phyloP scores from a whole-genome alignment of 2,797 vertebrate genomes.

The Mormyrops boulengeri region DNA sequence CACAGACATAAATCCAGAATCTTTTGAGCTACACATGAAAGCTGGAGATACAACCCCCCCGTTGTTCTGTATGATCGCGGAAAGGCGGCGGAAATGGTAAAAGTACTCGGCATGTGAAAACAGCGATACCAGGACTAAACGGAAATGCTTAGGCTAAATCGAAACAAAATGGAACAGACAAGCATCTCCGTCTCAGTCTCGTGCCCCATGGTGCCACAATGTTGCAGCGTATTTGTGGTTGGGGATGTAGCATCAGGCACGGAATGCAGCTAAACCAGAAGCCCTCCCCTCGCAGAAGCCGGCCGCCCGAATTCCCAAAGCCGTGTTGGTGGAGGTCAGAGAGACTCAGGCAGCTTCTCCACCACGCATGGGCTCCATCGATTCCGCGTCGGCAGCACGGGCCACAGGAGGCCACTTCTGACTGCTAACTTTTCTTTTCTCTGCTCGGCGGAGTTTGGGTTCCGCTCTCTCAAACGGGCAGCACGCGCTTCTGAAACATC shows the following conservation, averaged over 20 bases:
- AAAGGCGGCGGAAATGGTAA: background rate
- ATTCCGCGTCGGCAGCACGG: conserved; percentile 33
- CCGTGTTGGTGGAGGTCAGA: conserved; percentile 38
- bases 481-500: background rate
- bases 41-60: background rate
- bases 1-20: background rate
- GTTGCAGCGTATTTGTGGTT: background rate
- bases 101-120: background rate
- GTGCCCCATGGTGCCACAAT: background rate
- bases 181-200: background rate
- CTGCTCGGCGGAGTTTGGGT: background rate
- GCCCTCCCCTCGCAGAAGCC: background rate
- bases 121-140: background rate
- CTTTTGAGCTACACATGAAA: background rate
- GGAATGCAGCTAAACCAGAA: background rate
- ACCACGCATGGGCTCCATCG: conserved; percentile 25
- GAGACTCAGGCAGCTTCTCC: conserved; percentile 30
- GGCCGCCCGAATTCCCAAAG: background rate
- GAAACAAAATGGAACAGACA: background rate
- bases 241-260: background rate
- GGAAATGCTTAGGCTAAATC: background rate
- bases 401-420: conserved; percentile 50
- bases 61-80: background rate
- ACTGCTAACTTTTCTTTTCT: conserved; percentile 25
- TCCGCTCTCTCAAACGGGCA: background rate